Percentiles rank a stretch among this genome's conserved stretches.
Conservation (phyloP, 2,888 invertebrate genomes). For the Dendrolimus houi region DNA sequence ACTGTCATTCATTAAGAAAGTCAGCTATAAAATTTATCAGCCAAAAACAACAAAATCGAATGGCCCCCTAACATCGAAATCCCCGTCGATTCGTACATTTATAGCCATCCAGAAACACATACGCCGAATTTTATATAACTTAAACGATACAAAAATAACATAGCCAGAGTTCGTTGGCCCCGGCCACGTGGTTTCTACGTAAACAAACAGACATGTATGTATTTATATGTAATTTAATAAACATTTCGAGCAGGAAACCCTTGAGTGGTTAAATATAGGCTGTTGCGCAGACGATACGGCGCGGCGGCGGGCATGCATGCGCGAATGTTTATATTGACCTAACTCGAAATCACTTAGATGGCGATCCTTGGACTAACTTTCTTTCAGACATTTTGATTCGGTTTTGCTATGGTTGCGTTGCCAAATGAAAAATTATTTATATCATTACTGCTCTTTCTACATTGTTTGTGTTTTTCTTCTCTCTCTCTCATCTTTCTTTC, state of each 20-base stretch:
- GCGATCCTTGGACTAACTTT: too few relatives aligned
- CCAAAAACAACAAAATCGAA: too few relatives aligned
- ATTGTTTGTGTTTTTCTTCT: too few relatives aligned
- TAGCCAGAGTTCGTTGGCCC: slow-evolving; percentile 44
- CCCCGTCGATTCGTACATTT: neutral
- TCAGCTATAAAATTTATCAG: too few relatives aligned
- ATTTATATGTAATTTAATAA: slow-evolving; percentile 64
- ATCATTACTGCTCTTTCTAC: too few relatives aligned
- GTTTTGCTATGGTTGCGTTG: too few relatives aligned
- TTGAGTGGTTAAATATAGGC: slow-evolving; percentile 65
- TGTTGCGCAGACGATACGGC: slow-evolving; percentile 53
- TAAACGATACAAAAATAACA: slow-evolving; percentile 35
- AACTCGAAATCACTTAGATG: slow-evolving; percentile 29
- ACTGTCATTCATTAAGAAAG: too few relatives aligned
- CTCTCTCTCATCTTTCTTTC: too few relatives aligned
- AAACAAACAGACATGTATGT: slow-evolving; percentile 48
- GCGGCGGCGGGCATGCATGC: slow-evolving; percentile 34
- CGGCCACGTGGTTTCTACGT: slow-evolving; percentile 53
- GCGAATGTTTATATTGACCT: slow-evolving; percentile 53
- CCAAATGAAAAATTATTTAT: too few relatives aligned
- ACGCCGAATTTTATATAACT: slow-evolving; percentile 21
- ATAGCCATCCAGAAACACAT: slow-evolving; percentile 13
- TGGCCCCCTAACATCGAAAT: too few relatives aligned
- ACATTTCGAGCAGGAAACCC: slow-evolving; percentile 64
- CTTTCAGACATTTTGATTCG: too few relatives aligned